phyloP scores from a whole-genome alignment of 2,113 vertebrate species.

The Crotalus horridus region DNA sequence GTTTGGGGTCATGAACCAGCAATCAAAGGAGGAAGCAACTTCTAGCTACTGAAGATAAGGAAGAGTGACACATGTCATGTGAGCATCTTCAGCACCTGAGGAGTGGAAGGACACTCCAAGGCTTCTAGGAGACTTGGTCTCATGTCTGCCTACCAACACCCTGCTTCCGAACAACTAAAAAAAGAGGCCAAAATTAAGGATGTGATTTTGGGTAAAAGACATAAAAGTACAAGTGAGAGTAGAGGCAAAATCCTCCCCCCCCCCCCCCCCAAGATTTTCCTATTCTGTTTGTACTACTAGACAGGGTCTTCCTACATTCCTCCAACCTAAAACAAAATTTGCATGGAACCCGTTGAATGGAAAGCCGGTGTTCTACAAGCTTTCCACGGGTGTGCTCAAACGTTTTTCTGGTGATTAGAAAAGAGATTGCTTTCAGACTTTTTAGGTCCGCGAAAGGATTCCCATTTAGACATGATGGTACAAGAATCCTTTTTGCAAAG shows the following conservation, averaged over 20 bases:
- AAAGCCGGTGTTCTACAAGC: not conserved
- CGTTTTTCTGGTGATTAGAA: not conserved
- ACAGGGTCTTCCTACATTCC: not conserved
- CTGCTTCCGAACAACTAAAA: not conserved
- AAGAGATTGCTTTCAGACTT: not conserved
- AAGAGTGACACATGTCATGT: not conserved
- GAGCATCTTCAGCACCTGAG: not conserved
- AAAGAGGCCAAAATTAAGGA: not conserved
- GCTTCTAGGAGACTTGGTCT: not conserved
- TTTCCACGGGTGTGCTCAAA: rapidly evolving
- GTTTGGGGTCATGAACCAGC: not conserved
- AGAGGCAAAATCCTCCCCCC: not conserved
- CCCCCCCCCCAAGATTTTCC: not conserved
- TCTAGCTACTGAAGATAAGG: not conserved
- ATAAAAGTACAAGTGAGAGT: not conserved
- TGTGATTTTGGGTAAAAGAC: not conserved
- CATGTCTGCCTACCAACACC: not conserved
- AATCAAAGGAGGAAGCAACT: not conserved
- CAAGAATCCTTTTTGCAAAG: not conserved
- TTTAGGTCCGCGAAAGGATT: not conserved
- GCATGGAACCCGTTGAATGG: not conserved
- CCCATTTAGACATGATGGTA: not conserved
- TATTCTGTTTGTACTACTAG: not conserved
- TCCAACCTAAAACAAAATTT: not conserved
- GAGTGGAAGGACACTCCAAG: not conserved